Evolutionary conservation across 2,888 invertebrate species (phyloP).

Genomic region (Nudaria mundana): DNA sequence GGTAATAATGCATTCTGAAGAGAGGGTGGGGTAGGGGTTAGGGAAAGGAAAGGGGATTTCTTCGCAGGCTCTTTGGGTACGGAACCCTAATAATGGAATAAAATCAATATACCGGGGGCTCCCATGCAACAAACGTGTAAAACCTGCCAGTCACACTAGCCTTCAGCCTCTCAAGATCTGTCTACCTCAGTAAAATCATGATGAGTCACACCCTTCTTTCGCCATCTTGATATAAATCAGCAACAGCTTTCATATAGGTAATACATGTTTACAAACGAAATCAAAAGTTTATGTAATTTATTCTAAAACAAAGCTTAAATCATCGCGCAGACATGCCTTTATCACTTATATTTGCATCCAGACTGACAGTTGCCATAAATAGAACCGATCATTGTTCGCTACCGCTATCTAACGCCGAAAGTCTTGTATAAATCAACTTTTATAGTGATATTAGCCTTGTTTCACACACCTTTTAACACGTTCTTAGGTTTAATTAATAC

Average conservation of each 20-base stretch:
- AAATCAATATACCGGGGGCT: no score
- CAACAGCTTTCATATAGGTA: not conserved
- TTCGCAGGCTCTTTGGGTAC: no score
- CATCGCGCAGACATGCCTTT: conserved; percentile 14
- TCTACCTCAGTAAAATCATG: no score
- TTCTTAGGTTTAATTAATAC: not conserved
- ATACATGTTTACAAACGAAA: not conserved
- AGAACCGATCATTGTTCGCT: conserved; percentile 9
- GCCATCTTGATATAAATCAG: not conserved
- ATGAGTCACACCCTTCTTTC: no score
- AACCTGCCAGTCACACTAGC: no score
- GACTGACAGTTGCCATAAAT: conserved; percentile 31
- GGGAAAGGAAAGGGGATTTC: no score
- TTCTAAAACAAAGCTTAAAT: conserved; percentile 10
- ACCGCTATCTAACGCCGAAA: conserved; percentile 21
- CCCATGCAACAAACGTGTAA: no score
- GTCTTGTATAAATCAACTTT: conserved; percentile 24
- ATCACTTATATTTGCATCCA: conserved; percentile 27
- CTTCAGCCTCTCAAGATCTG: no score
- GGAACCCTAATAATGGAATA: no score
- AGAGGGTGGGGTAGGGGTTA: no score
- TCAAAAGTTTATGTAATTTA: not conserved
- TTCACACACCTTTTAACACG: not conserved
- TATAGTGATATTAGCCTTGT: conserved; percentile 19
- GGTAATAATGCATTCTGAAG: no score